phyloP scores from a whole-genome alignment of 2,888 invertebrate species.

The Hyalella azteca region DNA sequence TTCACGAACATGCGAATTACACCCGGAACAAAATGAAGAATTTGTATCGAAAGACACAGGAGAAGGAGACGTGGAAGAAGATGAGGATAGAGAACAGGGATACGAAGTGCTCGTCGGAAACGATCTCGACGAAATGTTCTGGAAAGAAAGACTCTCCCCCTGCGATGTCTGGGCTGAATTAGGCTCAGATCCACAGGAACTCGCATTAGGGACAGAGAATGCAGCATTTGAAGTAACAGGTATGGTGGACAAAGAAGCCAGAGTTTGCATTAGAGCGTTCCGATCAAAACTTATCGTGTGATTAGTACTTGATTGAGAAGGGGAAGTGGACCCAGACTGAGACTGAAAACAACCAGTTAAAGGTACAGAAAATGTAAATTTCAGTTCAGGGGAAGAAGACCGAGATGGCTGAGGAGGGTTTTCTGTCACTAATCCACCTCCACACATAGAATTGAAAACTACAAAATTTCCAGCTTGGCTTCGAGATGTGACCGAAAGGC shows the following conservation, averaged over 20 bases:
- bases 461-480: background rate
- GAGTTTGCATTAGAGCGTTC: slow-evolving; percentile 18
- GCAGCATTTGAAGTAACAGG: slow-evolving; percentile 3
- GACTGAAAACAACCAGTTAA: background rate
- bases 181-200: background rate
- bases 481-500: background rate
- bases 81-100: too few relatives aligned
- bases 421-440: slow-evolving; percentile 23
- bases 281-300: background rate
- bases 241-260: slow-evolving; percentile 19
- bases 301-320: background rate
- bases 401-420: slow-evolving; percentile 5
- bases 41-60: background rate
- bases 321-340: background rate
- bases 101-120: background rate
- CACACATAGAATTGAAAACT: background rate
- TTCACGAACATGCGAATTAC: background rate
- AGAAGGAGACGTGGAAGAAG: background rate
- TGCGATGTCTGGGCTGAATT: background rate
- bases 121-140: slow-evolving; percentile 1
- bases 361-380: slow-evolving; percentile 12
- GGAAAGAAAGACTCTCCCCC: background rate
- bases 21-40: background rate
- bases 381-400: slow-evolving; percentile 14
- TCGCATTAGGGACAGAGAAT: background rate